These are phyloP conservation scores for Belonocnema kinseyi DNA, from an alignment of 1,140 invertebrate species.

Conservation along the genomic window DNA sequence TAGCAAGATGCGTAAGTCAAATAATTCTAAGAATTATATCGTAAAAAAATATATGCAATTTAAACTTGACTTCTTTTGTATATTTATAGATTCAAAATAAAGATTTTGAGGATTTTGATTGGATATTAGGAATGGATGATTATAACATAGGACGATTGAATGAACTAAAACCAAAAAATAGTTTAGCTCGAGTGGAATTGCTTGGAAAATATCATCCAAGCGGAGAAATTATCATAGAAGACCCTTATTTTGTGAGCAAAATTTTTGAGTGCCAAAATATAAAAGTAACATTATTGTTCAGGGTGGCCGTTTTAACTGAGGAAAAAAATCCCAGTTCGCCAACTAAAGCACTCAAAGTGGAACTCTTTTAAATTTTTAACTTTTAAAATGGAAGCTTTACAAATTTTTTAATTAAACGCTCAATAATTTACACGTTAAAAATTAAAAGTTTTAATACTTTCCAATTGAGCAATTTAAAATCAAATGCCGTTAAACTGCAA, in stretches of 20 bases:
- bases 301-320: too few relatives aligned
- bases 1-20: slow-evolving; percentile 81
- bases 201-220: slow-evolving; percentile 85
- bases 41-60: slow-evolving; percentile 34
- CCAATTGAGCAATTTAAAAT: too few relatives aligned
- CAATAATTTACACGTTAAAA: too few relatives aligned
- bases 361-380: too few relatives aligned
- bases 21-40: neutral
- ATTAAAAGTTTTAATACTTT: too few relatives aligned
- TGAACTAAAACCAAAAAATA: slow-evolving; percentile 77
- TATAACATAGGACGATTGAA: slow-evolving; percentile 85
- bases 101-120: slow-evolving; percentile 88
- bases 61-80: neutral
- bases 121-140: slow-evolving; percentile 94
- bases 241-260: slow-evolving; percentile 30
- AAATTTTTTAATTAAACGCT: too few relatives aligned
- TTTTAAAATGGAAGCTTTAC: too few relatives aligned
- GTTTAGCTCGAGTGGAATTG: slow-evolving; percentile 83
- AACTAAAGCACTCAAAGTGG: too few relatives aligned
- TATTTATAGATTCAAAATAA: slow-evolving; percentile 77
- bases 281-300: too few relatives aligned
- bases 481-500: too few relatives aligned
- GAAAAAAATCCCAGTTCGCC: too few relatives aligned
- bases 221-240: slow-evolving; percentile 23
- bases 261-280: too few relatives aligned